Evolutionary conservation across 2,888 invertebrate species (phyloP).

Genomic region (Tortricodes alternella): DNA sequence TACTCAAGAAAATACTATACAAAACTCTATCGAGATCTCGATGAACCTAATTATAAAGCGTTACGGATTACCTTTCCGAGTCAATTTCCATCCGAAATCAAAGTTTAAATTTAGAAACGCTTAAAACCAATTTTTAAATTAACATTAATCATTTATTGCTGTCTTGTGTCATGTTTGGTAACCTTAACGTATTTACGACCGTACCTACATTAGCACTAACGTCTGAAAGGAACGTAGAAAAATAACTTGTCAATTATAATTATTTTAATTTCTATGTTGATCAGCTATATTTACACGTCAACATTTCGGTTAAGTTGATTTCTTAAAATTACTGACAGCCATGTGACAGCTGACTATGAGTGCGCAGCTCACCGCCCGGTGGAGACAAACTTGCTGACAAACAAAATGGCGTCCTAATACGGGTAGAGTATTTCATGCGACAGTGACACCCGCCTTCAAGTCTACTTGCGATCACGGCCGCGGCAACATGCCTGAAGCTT

Average conservation of each 20-base stretch:
- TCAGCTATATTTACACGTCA: slow-evolving; percentile 80
- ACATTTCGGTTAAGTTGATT: slow-evolving; percentile 76
- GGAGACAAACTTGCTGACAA: slow-evolving; percentile 68
- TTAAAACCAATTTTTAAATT: slow-evolving; percentile 20
- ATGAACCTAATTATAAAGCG: slow-evolving; percentile 82
- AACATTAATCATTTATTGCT: slow-evolving; percentile 21
- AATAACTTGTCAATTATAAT: slow-evolving; percentile 79
- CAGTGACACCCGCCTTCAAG: no score
- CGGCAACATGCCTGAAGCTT: no score
- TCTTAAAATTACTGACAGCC: slow-evolving; percentile 82
- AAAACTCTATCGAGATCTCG: slow-evolving; percentile 71
- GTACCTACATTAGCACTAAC: slow-evolving; percentile 57
- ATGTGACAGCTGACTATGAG: slow-evolving; percentile 83
- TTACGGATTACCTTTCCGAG: slow-evolving; percentile 67
- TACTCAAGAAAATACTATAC: slow-evolving; percentile 68
- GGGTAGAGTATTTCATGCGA: no score
- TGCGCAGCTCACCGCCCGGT: slow-evolving; percentile 67
- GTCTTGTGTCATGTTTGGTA: slow-evolving; percentile 15
- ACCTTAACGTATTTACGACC: slow-evolving; percentile 43
- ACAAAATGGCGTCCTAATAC: slow-evolving; percentile 38
- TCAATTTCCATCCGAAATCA: slow-evolving; percentile 63
- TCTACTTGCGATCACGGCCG: no score
- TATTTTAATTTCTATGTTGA: slow-evolving; percentile 79
- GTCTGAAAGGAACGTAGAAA: slow-evolving; percentile 78
- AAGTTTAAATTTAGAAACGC: slow-evolving; percentile 53